A percentile compares a stretch with the other conserved stretches of the same genome.
These are phyloP conservation scores for Drosophila littoralis DNA, from an alignment of 1,140 invertebrate genomes.

Conservation along the genomic window DNA sequence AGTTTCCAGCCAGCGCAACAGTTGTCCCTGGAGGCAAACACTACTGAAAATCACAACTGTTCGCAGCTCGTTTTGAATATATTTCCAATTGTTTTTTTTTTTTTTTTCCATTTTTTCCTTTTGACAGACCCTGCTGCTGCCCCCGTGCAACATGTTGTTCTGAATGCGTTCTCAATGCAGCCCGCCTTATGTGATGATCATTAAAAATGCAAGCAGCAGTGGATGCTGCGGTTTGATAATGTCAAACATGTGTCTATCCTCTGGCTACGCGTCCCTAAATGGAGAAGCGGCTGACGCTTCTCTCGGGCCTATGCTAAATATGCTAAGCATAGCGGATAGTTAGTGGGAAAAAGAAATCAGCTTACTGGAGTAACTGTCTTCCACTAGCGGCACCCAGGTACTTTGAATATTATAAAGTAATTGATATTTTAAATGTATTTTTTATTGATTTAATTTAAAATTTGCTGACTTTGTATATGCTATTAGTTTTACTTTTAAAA, in stretches of 20 bases:
- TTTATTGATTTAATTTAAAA: too few relatives aligned
- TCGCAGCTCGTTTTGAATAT: conserved; percentile 62
- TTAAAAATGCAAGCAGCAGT: conserved; percentile 47
- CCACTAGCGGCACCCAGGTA: background rate
- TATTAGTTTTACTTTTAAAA: too few relatives aligned
- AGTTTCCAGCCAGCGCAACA: conserved; percentile 61
- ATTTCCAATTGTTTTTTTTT: conserved; percentile 62
- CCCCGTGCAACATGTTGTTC: conserved; percentile 38
- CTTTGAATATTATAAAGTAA: too few relatives aligned
- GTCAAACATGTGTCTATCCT: conserved; percentile 74
- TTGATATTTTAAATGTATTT: too few relatives aligned
- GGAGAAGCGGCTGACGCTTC: conserved; percentile 20
- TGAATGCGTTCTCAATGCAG: conserved; percentile 6
- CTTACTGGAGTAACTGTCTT: background rate
- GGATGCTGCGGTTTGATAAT: conserved; percentile 73
- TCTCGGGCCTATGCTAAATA: conserved; percentile 35
- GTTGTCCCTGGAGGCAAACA: conserved; percentile 55
- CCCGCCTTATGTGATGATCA: conserved; percentile 61
- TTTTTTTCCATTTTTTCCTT: background rate
- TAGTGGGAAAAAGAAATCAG: background rate
- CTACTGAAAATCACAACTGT: conserved; percentile 70
- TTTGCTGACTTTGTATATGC: too few relatives aligned
- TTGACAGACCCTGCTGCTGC: background rate
- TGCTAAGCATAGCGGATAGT: conserved; percentile 52
- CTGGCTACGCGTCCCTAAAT: conserved; percentile 49